Percentiles rank a stretch among this genome's conserved stretches.
Evolutionary conservation across 1,140 invertebrate genomes (phyloP).

Genomic region (Tenebrio molitor): DNA sequence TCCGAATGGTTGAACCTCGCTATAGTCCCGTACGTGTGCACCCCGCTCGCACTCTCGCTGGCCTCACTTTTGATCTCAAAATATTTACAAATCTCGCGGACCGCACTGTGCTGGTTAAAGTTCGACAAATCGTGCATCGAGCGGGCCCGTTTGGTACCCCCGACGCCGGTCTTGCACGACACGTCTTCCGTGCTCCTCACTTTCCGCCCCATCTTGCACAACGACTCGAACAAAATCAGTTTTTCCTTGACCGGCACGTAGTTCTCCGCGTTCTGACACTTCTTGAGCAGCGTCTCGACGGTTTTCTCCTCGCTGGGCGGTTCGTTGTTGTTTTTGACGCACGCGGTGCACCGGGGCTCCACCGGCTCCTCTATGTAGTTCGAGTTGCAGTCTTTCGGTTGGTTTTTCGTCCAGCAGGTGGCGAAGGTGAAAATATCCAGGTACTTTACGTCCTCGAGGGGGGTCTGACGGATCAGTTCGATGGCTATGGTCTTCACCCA

Average conservation of each 20-base stretch:
- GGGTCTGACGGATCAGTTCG: conserved; percentile 75
- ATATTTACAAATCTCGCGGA: conserved; percentile 74
- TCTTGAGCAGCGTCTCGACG: conserved; percentile 69
- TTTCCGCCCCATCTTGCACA: conserved; percentile 69
- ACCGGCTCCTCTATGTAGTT: conserved; percentile 34
- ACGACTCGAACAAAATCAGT: conserved; percentile 72
- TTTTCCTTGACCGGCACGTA: conserved; percentile 75
- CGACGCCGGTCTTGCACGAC: conserved; percentile 63
- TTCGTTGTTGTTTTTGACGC: conserved; percentile 42
- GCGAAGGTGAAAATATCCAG: conserved; percentile 68
- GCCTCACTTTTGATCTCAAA: conserved; percentile 68
- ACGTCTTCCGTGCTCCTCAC: conserved; percentile 70
- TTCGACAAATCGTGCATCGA: conserved; percentile 73
- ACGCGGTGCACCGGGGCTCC: background rate
- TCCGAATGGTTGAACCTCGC: conserved; percentile 38
- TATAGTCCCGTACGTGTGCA: conserved; percentile 16
- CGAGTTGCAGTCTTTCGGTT: conserved; percentile 56
- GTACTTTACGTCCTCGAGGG: conserved; percentile 71
- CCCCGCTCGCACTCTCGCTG: background rate
- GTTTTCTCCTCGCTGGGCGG: conserved; percentile 62
- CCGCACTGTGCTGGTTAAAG: conserved; percentile 64
- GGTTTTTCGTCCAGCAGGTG: conserved; percentile 54
- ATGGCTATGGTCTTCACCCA: conserved; percentile 75
- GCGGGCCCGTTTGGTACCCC: conserved; percentile 69
- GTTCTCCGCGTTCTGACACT: conserved; percentile 72